phyloP scores from a whole-genome alignment of 2,888 invertebrate species.

The Drosophila robusta region DNA sequence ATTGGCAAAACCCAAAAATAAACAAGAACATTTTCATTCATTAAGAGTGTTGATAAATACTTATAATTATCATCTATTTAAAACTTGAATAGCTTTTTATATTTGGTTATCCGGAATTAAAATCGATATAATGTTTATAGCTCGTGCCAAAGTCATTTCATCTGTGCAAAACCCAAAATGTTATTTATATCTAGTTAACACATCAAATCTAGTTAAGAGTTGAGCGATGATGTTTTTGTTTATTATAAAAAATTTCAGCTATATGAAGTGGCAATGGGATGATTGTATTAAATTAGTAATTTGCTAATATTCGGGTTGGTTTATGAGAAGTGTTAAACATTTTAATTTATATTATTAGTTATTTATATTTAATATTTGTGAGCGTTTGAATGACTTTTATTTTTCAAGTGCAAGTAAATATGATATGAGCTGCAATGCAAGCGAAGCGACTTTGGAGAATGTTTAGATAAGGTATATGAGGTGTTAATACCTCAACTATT shows the following conservation, averaged over 20 bases:
- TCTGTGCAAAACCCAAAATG: constrained; percentile 11
- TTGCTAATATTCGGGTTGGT: no score
- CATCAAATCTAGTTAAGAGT: constrained; percentile 1
- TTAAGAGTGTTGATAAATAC: not conserved
- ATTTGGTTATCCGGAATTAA: constrained; percentile 3
- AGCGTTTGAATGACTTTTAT: no score
- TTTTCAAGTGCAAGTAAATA: not conserved
- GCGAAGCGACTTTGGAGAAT: not conserved
- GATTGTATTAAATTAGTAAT: not conserved
- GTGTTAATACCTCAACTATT: not conserved
- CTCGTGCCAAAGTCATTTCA: constrained; percentile 3
- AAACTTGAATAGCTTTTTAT: not conserved
- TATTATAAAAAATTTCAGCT: not conserved
- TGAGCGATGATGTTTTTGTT: constrained; percentile 2
- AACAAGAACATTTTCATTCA: not conserved
- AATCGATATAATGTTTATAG: not conserved
- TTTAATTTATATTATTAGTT: no score
- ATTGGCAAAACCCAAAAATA: no score
- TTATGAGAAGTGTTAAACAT: no score
- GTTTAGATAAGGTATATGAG: not conserved
- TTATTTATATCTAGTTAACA: constrained; percentile 7
- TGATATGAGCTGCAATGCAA: not conserved
- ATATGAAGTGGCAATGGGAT: no score
- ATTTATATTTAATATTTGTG: no score
- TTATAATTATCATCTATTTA: not conserved